Conservation (phyloP, 2,888 invertebrate species). For the Tetragonisca angustula region DNA sequence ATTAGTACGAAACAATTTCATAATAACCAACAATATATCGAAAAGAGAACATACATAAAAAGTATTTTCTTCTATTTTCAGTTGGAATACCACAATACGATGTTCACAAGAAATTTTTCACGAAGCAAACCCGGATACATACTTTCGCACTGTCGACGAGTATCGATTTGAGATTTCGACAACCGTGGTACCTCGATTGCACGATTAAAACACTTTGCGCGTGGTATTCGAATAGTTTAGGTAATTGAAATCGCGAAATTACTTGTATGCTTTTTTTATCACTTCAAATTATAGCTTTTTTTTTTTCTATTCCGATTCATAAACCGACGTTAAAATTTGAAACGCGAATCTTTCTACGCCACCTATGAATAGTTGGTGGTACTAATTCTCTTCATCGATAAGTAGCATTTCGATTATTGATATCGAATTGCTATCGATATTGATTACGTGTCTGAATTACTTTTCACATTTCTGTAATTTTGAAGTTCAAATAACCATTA, state of each 20-base stretch:
- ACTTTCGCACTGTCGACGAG: constrained; percentile 67
- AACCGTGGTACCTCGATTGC: constrained; percentile 69
- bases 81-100: constrained; percentile 70
- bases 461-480: not conserved
- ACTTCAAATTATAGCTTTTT: too few relatives aligned
- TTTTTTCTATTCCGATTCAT: not conserved
- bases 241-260: constrained; percentile 41
- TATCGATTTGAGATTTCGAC: constrained; percentile 61
- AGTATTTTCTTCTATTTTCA: constrained; percentile 28
- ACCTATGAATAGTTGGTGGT: not conserved
- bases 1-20: constrained; percentile 54
- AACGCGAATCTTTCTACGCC: not conserved
- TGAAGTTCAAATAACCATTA: not conserved
- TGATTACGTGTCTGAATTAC: not conserved
- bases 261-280: not conserved
- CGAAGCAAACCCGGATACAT: constrained; percentile 64
- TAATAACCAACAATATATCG: not conserved
- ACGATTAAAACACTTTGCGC: constrained; percentile 68
- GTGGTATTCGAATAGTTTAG: constrained; percentile 66
- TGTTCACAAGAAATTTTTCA: constrained; percentile 63
- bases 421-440: not conserved
- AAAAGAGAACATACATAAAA: not conserved
- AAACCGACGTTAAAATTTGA: not conserved
- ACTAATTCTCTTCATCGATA: constrained; percentile 11
- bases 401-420: constrained; percentile 3